phyloP scores from a whole-genome alignment of 2,888 invertebrate species.

The Pterobdella sp. region DNA sequence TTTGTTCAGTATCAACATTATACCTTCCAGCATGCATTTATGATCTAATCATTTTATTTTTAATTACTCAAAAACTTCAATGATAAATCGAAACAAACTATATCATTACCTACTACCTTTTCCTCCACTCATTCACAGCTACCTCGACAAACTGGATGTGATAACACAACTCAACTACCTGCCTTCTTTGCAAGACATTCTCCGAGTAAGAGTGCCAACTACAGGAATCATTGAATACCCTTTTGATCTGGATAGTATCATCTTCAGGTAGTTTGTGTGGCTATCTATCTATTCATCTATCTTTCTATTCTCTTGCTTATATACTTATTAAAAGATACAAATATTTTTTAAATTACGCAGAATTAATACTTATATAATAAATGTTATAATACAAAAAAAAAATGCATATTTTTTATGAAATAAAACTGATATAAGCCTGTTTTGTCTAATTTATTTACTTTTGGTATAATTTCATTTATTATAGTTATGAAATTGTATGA shows the following conservation, averaged over 20 bases:
- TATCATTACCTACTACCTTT: background rate
- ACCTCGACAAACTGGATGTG: conserved; percentile 96
- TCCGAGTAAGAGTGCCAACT: conserved; percentile 97
- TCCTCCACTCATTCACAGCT: conserved; percentile 63
- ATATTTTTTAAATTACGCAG: too few species aligned
- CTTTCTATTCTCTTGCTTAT: too few species aligned
- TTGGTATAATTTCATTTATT: too few species aligned
- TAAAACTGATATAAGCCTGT: too few species aligned
- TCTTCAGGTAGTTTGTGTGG: conserved; percentile 98
- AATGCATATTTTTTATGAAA: too few species aligned
- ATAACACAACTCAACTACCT: conserved; percentile 85
- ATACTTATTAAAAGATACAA: too few species aligned
- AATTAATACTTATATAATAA: too few species aligned
- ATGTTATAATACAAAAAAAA: too few species aligned
- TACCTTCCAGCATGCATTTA: background rate
- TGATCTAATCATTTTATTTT: background rate
- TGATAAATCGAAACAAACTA: background rate
- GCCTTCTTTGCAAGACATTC: conserved; percentile 98
- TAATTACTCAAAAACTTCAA: background rate
- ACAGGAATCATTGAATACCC: conserved; percentile 99
- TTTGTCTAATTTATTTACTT: too few species aligned
- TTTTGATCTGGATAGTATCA: conserved; percentile 98
- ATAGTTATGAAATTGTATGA: too few species aligned
- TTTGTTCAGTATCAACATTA: too few species aligned
- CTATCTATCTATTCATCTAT: too few species aligned